These are phyloP conservation scores for Gymnorhina tibicen DNA, from an alignment of 2,113 vertebrate genomes.

Conservation along the genomic window DNA sequence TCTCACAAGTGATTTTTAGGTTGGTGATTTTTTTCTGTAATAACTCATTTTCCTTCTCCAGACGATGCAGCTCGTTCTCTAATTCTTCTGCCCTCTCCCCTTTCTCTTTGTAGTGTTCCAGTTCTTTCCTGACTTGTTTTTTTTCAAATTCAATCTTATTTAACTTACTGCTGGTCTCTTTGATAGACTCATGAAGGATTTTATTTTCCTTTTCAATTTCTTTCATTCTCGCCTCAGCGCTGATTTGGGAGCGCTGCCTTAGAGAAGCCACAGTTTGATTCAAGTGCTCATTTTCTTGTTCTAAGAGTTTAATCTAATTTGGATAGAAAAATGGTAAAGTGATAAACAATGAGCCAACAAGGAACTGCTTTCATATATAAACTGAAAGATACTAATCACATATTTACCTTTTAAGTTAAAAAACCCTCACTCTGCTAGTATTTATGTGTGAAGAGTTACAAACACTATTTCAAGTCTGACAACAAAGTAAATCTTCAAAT, in stretches of 20 bases:
- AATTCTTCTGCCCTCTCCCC: constrained; percentile 90
- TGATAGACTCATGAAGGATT: constrained; percentile 93
- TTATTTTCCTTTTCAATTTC: constrained; percentile 97
- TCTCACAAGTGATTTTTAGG: constrained; percentile 92
- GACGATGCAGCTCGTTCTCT: constrained; percentile 82
- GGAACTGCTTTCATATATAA: neutral
- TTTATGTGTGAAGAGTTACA: neutral
- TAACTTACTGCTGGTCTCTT: constrained; percentile 90
- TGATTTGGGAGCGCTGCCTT: constrained; percentile 91
- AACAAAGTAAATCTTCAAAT: neutral
- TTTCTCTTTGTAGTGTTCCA: constrained; percentile 90
- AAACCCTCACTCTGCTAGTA: neutral
- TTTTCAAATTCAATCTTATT: constrained; percentile 95
- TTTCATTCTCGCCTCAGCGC: constrained; percentile 91
- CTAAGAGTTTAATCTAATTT: constrained; percentile 87
- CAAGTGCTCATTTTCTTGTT: constrained; percentile 94
- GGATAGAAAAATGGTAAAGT: neutral
- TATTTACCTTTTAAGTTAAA: neutral
- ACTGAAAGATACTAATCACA: neutral
- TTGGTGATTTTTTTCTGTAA: constrained; percentile 91
- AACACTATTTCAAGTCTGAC: neutral
- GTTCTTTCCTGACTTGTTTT: constrained; percentile 89
- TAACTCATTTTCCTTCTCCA: constrained; percentile 89
- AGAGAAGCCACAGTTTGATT: constrained; percentile 88
- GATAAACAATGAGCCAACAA: neutral